These are phyloP conservation scores for Cheilinus undulatus DNA, from an alignment of 2,113 vertebrate species.

Conservation along the genomic window DNA sequence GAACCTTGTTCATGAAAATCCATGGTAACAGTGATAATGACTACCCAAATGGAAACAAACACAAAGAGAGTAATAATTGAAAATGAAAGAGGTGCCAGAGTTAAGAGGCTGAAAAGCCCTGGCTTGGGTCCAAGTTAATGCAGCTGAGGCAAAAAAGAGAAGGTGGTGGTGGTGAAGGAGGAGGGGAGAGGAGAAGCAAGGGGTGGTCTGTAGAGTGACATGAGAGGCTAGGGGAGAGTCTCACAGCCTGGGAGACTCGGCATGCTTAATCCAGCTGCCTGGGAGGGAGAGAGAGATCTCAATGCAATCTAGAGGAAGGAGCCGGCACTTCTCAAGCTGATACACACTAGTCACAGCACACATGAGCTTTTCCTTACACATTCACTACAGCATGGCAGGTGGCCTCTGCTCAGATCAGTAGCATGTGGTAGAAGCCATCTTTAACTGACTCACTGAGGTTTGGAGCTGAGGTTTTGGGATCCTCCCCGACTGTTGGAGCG, in stretches of 20 bases:
- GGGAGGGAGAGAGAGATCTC: slow-evolving; percentile 49
- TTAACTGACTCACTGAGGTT: slow-evolving; percentile 58
- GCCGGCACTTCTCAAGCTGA: slow-evolving; percentile 45
- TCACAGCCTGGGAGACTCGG: slow-evolving; percentile 42
- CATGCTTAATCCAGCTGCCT: slow-evolving; percentile 56
- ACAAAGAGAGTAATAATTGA: slow-evolving; percentile 58
- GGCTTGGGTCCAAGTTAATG: slow-evolving; percentile 50
- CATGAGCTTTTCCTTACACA: slow-evolving; percentile 27
- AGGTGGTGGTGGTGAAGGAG: slow-evolving; percentile 28
- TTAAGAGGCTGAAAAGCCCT: slow-evolving; percentile 49
- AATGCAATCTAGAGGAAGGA: slow-evolving; percentile 48
- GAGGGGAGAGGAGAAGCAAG: slow-evolving; percentile 39
- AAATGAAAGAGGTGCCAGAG: slow-evolving; percentile 57
- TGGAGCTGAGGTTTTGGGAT: slow-evolving; percentile 64
- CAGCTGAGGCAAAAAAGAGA: slow-evolving; percentile 24
- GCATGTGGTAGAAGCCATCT: slow-evolving; percentile 48
- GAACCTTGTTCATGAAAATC: slow-evolving; percentile 57
- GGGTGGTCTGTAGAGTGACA: slow-evolving; percentile 68
- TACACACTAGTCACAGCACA: slow-evolving; percentile 27
- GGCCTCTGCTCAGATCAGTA: slow-evolving; percentile 59
- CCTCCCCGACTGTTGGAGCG: slow-evolving; percentile 58
- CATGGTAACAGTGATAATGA: slow-evolving; percentile 67
- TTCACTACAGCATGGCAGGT: slow-evolving; percentile 54
- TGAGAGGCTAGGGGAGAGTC: slow-evolving; percentile 49
- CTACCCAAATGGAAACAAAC: slow-evolving; percentile 57